Percentiles rank a stretch among this genome's conserved stretches.
Conservation (phyloP, 1,140 invertebrate genomes). For the Oryzaephilus surinamensis region DNA sequence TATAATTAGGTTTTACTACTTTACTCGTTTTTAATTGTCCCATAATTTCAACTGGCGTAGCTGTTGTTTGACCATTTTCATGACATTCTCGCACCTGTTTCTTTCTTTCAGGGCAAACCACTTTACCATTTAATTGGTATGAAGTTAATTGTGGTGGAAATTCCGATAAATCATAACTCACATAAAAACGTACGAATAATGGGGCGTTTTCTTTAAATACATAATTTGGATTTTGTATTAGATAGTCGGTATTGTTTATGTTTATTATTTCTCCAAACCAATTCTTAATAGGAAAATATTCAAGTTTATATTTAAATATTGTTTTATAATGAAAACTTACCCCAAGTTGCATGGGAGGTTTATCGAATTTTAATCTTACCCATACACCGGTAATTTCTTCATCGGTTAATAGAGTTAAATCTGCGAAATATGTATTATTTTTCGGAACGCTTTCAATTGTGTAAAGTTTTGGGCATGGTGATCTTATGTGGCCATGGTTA, state of each 20-base stretch:
- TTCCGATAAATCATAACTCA: conserved; percentile 26
- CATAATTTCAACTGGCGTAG: conserved; percentile 13
- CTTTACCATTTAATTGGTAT: conserved; percentile 27
- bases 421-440: conserved; percentile 20
- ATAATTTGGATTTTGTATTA: conserved; percentile 29
- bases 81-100: too few species aligned
- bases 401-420: conserved; percentile 15
- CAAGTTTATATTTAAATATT: too few species aligned
- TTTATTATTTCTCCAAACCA: conserved; percentile 34
- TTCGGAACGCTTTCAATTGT: conserved; percentile 15
- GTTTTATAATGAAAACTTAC: too few species aligned
- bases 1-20: too few species aligned
- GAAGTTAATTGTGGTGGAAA: conserved; percentile 21
- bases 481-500: too few species aligned
- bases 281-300: conserved; percentile 24
- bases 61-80: conserved; percentile 19
- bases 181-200: conserved; percentile 27
- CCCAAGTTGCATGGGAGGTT: conserved; percentile 19
- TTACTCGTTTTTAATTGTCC: conserved; percentile 17
- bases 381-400: conserved; percentile 20
- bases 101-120: conserved; percentile 26
- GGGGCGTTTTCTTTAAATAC: conserved; percentile 23
- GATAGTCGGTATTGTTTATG: conserved; percentile 29
- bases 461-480: conserved; percentile 22
- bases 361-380: conserved; percentile 19